phyloP scores from a whole-genome alignment of 2,888 invertebrate species.

The Eustalomyia histrio region DNA sequence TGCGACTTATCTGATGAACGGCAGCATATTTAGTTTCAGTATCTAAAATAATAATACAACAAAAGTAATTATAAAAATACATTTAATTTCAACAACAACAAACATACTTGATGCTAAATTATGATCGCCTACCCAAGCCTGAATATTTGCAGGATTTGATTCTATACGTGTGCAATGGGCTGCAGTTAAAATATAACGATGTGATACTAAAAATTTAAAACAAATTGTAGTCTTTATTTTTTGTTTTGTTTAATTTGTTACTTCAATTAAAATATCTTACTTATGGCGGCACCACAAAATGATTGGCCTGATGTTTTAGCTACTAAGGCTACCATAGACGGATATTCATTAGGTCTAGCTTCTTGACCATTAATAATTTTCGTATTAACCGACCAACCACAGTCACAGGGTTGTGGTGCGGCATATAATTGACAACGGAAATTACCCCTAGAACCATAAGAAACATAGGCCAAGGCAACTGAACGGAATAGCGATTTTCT shows the following conservation, averaged over 20 bases:
- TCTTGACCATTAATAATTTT: constrained; percentile 82
- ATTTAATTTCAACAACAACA: background rate
- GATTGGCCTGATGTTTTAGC: constrained; percentile 65
- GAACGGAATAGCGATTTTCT: constrained; percentile 70
- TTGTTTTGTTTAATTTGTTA: too few relatives aligned
- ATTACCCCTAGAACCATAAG: constrained; percentile 68
- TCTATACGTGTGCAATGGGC: constrained; percentile 79
- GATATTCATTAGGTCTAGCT: constrained; percentile 82
- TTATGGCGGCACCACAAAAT: constrained; percentile 80
- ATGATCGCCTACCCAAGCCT: constrained; percentile 81
- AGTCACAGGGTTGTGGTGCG: constrained; percentile 72
- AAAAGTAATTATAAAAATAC: background rate
- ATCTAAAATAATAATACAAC: constrained; percentile 25
- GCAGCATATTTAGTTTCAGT: constrained; percentile 56
- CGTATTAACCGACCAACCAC: constrained; percentile 76
- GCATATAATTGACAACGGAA: constrained; percentile 71
- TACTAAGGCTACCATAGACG: constrained; percentile 81
- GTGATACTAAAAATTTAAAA: constrained; percentile 68
- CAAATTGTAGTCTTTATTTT: too few relatives aligned
- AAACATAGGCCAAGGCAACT: constrained; percentile 73
- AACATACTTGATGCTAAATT: constrained; percentile 78
- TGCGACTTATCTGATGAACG: constrained; percentile 73
- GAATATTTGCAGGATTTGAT: constrained; percentile 68
- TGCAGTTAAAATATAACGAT: constrained; percentile 80
- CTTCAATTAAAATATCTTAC: constrained; percentile 65